Evolutionary conservation across 1,140 invertebrate genomes (phyloP), one percentile per base, ranked within the genome.

Genomic region (Brachionus plicatilis): DNA sequence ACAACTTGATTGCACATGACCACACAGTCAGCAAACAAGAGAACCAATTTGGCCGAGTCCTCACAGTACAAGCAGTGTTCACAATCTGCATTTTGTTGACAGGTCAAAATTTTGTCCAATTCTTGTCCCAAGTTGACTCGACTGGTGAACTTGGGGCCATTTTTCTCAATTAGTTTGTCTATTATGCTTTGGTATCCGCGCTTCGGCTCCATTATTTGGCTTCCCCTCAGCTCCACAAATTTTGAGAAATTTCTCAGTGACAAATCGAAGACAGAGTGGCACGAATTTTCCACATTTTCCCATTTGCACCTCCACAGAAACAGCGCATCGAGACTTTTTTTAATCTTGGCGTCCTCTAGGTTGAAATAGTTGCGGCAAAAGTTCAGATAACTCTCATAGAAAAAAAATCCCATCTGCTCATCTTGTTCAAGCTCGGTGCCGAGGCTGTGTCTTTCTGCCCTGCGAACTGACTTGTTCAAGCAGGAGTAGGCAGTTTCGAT

Each of bases 271-370:
- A 82, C 53, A 12, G 33, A 45, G 27, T 24, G 29, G 43, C 79
- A 82, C 2, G 33, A 37, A 47, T 68, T 82, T 43, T 82, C 53
- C 3, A 82, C 43, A 47, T 82, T 82, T 82, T 82, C 79, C 65
- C 50, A 45, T 60, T 82, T 82, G 27, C 53, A 60, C 11, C 79
- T 27, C 53, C 53, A 65, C 11, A 65, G 29, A 45, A 82, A 82
- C 5, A 82, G 20, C 1, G 24, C 3, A 8, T 56, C 76, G 9
- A 80, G 45, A 8, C 6, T 24, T 14, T 17, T 56, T 29, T 27
- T 17, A 2, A 53, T 53, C 27, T 50, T 24, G n/a, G 27, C 0
- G 45, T 80, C 76, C 11, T 56, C n/a, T 12, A 56, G 45, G 50
- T 80, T 80, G n/a, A 80, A 50, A 33, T 53, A 56, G 17, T 27